These are phyloP conservation scores for Microdon myrmicae DNA, from an alignment of 2,888 invertebrate species.

Conservation along the genomic window DNA sequence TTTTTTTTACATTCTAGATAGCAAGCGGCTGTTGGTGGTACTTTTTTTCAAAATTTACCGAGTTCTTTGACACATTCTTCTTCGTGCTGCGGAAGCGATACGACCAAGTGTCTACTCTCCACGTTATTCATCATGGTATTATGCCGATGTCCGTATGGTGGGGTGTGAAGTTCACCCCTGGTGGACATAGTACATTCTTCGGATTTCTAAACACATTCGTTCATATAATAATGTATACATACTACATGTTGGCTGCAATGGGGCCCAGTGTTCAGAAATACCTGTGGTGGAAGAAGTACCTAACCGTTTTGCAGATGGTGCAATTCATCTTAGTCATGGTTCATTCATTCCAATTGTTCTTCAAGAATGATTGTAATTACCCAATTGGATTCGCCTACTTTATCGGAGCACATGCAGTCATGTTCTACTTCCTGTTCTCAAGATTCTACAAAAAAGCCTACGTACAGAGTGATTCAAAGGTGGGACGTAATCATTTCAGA, in stretches of 20 bases:
- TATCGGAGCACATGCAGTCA: constrained; percentile 90
- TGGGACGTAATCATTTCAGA: no score
- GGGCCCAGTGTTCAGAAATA: constrained; percentile 88
- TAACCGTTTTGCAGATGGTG: constrained; percentile 91
- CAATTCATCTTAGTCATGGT: constrained; percentile 90
- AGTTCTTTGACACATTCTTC: constrained; percentile 93
- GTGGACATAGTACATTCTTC: constrained; percentile 94
- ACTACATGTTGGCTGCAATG: constrained; percentile 88
- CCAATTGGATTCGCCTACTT: constrained; percentile 89
- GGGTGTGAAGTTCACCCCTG: constrained; percentile 88
- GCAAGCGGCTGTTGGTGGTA: constrained; percentile 92
- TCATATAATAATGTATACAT: constrained; percentile 94
- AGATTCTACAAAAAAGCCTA: constrained; percentile 89
- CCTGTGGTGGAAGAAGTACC: constrained; percentile 96
- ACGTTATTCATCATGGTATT: constrained; percentile 94
- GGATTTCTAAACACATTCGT: constrained; percentile 94
- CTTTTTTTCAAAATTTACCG: constrained; percentile 92
- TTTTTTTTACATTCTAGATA: constrained; percentile 71
- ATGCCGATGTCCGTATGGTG: constrained; percentile 96
- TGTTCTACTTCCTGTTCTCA: constrained; percentile 93
- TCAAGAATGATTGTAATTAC: constrained; percentile 86
- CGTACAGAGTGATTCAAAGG: constrained; percentile 63
- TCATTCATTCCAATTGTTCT: constrained; percentile 89
- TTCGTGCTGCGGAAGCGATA: constrained; percentile 94
- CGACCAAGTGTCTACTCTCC: constrained; percentile 88